These are phyloP conservation scores for Xerus rutilus DNA, from an alignment of 2,797 vertebrate genomes.

Conservation along the genomic window DNA sequence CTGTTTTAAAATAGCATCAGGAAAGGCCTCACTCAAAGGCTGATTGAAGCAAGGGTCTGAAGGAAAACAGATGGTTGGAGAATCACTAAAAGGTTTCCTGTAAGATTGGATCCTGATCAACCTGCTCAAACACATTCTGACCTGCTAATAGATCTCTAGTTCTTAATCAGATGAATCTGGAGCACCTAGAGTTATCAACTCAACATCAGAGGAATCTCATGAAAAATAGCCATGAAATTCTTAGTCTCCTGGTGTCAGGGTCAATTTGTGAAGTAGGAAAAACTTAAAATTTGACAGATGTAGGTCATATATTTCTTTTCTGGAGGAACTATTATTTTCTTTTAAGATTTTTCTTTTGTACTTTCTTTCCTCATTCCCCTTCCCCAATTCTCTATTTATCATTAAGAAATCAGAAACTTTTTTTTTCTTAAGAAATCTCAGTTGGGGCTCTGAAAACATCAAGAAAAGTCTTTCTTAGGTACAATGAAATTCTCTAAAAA, in stretches of 20 bases:
- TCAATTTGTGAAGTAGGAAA: constrained; percentile 10
- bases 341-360: neutral
- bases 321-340: neutral
- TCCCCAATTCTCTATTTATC: neutral
- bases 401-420: constrained; percentile 1
- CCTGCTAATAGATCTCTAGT: neutral
- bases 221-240: neutral
- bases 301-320: neutral
- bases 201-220: neutral
- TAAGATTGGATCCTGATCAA: neutral
- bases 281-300: neutral
- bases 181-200: neutral
- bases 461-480: no score
- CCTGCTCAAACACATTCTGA: neutral
- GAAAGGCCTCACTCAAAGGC: neutral
- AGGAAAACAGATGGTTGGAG: neutral
- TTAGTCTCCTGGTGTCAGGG: neutral
- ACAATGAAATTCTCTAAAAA: neutral
- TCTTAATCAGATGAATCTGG: neutral
- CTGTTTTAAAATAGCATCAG: neutral
- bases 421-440: no score
- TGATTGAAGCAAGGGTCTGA: neutral
- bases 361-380: neutral
- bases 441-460: no score
- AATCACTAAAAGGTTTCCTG: neutral